Conservation (phyloP, 2,797 vertebrate genomes). For the Pristis pectinata region DNA sequence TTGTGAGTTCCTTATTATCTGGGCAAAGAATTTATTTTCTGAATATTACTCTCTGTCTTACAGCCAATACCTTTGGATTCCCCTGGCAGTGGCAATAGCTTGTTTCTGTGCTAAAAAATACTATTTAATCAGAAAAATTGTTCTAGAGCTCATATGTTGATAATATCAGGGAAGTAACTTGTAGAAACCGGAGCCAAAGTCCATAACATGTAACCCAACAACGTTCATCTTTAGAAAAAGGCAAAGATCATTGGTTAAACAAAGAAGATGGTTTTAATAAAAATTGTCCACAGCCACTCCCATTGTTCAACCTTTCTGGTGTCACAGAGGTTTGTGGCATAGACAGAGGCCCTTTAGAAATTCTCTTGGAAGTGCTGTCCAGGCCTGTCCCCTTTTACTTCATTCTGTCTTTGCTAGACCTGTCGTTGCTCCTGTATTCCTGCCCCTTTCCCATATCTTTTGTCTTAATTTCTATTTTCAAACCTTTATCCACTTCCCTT, state of each 20-base stretch:
- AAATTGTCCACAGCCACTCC: background rate
- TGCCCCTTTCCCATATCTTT: background rate
- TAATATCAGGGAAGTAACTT: background rate
- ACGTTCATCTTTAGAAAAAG: background rate
- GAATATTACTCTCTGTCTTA: too few relatives aligned
- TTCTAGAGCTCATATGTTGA: background rate
- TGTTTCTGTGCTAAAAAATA: background rate
- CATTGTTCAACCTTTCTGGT: background rate
- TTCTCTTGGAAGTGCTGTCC: background rate
- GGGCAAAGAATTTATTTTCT: too few relatives aligned
- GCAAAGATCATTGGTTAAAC: background rate
- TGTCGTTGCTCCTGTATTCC: background rate
- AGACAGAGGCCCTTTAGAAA: background rate
- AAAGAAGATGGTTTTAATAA: background rate
- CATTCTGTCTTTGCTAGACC: background rate
- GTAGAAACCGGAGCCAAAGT: background rate
- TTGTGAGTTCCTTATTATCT: too few relatives aligned
- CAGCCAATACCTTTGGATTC: too few relatives aligned
- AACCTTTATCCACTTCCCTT: slow-evolving; percentile 5
- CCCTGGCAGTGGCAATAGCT: background rate
- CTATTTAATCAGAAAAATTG: background rate
- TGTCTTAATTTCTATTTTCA: background rate
- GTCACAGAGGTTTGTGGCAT: background rate
- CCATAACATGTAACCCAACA: background rate
- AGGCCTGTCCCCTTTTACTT: background rate